Evolutionary conservation across 1,140 invertebrate species (phyloP), one percentile per base, ranked within the genome.

Genomic region (Centruroides vittatus): DNA sequence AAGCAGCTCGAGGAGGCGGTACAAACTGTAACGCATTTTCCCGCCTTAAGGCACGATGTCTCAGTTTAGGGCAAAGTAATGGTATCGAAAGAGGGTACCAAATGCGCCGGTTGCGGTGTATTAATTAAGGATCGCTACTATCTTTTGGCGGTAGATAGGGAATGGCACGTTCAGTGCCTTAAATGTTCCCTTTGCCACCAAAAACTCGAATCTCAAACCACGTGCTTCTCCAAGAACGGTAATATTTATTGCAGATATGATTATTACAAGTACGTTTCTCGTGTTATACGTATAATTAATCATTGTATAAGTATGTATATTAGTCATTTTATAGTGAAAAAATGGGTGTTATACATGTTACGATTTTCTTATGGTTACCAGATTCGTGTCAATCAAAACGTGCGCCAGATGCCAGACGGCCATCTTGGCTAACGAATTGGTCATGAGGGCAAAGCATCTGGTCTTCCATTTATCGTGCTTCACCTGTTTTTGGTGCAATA

Each of bases 211-310:
- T 84, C 87, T 8, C 89, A 96, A 75, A 82, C 89, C 68, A 90
- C 91, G 57, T 96, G 93, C 76, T 98, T 93, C 74, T 86, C 89
- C 57, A 80, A 89, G 63, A 90, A 95, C 72, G 92, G 90, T 64
- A 89, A 89, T 72, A 95, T 97, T 68, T 96, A 92, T 76, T 97
- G 93, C 81, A 93, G 93, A 76, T 91, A 93, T 70, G 93, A 98
- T 74, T 97, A 97, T 76, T 91, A 93, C 80, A 87, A 90, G 93
- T 96, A 73, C 85, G 86, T 79, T 41, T 51, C 23, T 41, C 41
- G 41, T 6, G 41, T 41, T 41, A 41, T 41, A 41, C 8, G 8
- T 41, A 1, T 41, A 41, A 41, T 8, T 41, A 41, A 5, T 41
- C 8, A 41, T 41, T 41, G 8, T 41, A 41, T 8, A 8, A 41